Base-by-base conservation (phyloP, 2,113 vertebrate species). In the Gopherus flavomarginatus region DNA sequence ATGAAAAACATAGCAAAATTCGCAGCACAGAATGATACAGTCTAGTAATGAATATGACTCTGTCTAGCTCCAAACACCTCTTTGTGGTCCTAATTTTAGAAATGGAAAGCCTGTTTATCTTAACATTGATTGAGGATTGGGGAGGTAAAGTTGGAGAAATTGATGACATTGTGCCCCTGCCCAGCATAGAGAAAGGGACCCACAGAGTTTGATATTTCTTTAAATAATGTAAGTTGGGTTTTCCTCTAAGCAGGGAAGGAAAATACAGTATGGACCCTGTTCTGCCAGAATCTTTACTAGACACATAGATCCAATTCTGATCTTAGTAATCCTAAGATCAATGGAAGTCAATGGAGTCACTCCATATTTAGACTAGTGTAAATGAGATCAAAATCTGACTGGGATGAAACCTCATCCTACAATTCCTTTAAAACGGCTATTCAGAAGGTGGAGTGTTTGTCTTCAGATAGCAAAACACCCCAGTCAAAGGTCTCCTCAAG, bases 1-100 rank as follows among this genome's bases (percentile, higher is more conserved):
- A 42, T 96, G 90, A 95, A 96, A 54, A 95, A 95, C 89, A 75
- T 10, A 5, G 62, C 86, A 95, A 92, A 95, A 90, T 75, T 85
- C 83, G 83, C 85, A 93, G 57, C 1, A 1, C 10, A 27, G 57
- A 44, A 80, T 94, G 59, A 54, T 84, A 78, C 69, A 82, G 85
- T 56, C 90, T 49, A 89, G 24, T 85, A 95, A 95, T 47, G 29
- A 92, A n/a, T 85, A 83, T 35, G 85, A 47, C 31, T 77, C 24
- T 82, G 94, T 50, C 38, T 88, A 11, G 56, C 88, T 65, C 81
- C 89, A 93, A 89, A 83, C 31, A 88, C 38, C 72, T 75, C 78
- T 88, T 47, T 26, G 53, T 38, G 57, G 49, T 90, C 89, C n/a
- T 93, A 93, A 93, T 75, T 95, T 93, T 79, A 83, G 83, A 53